Evolutionary conservation across 30 jellyfish, hydroid and myxozoan genomes (phyloP), one percentile per base, ranked within the genome.

Genomic region (Morbakka virulenta): DNA sequence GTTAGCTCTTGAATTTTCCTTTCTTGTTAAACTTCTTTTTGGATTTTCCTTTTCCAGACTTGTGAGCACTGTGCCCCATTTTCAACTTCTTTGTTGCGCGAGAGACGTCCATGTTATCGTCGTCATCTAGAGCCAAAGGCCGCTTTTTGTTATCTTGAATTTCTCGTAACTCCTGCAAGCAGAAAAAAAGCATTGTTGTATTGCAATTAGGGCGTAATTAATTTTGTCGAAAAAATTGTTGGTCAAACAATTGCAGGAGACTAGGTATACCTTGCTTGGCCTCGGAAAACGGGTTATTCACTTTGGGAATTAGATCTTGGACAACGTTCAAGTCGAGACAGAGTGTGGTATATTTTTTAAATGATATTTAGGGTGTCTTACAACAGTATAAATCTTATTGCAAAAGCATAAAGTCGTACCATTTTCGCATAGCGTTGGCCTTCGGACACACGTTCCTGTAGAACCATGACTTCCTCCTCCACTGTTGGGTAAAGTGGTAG

Each of bases 391-490:
- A n/a, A n/a, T n/a, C n/a, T n/a, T n/a, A n/a, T n/a, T n/a, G n/a
- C n/a, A n/a, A n/a, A 29, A 27, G 17, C 49, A 32, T 32, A 0
- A 36, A 0, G 21, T 28, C 95, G 6, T 30, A 91, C 99, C 96
- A 87, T 78, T 84, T 74, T 87, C 14, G 99, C 97, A 51, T 29
- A 69, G 28, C 99, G 67, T 67, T 94, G 97, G 23, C 96, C 99
- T 64, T 94, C 99, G 35, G 95, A 83, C n/a, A 94, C 99, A 13
- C 97, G 72, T 33, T 94, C 97, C 14, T 87, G 95, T 0, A 94
- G 81, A 1, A 86, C 82, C 99, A 94, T 94, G 4, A 88, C 99
- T 53, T 94, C 99, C 69, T 94, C 97, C 74, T 94, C 99, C 13
- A 78, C 95, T 34, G 72, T 80, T 3, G 94, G 96, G 50, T 80